A percentile compares a stretch with the other conserved stretches of the same genome.
Evolutionary conservation across 2,797 vertebrate species (phyloP).

Genomic region (Holocentrus rufus): DNA sequence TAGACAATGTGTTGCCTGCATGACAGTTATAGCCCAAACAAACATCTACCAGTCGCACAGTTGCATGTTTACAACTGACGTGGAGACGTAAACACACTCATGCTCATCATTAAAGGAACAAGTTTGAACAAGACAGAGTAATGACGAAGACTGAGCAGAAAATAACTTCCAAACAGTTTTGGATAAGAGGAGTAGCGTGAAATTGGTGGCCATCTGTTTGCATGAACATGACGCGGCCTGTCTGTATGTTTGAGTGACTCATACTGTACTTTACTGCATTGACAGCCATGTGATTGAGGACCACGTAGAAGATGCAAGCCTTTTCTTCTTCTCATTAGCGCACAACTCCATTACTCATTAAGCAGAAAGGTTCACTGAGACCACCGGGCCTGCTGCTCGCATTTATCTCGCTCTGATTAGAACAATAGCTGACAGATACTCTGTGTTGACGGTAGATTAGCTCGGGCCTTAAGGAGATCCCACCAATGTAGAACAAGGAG

Average conservation of each 20-base stretch:
- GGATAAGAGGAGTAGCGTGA: conserved; percentile 4
- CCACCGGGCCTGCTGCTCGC: conserved; percentile 49
- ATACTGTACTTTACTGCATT: conserved; percentile 37
- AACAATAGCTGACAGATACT: conserved; percentile 43
- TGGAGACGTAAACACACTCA: not conserved
- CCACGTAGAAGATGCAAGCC: conserved; percentile 23
- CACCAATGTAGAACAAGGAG: conserved; percentile 59
- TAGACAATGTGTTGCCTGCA: not conserved
- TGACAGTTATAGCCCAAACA: conserved; percentile 26
- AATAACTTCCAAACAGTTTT: conserved; percentile 53
- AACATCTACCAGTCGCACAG: conserved; percentile 18
- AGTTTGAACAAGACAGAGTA: conserved; percentile 31
- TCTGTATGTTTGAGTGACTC: conserved; percentile 50
- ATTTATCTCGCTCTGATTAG: conserved; percentile 14
- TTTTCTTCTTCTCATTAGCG: conserved; percentile 34
- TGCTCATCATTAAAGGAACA: conserved; percentile 38
- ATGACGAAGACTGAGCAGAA: conserved; percentile 17
- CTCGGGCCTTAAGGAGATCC: conserved; percentile 54
- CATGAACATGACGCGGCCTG: conserved; percentile 50
- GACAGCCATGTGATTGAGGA: conserved; percentile 55
- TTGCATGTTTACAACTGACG: conserved; percentile 7
- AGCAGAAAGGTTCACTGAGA: conserved; percentile 51
- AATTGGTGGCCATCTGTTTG: conserved; percentile 40
- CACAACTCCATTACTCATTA: conserved; percentile 42
- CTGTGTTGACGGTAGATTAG: conserved; percentile 37